Conservation (phyloP, 2,797 vertebrate genomes). For the Scarus forsteni region DNA sequence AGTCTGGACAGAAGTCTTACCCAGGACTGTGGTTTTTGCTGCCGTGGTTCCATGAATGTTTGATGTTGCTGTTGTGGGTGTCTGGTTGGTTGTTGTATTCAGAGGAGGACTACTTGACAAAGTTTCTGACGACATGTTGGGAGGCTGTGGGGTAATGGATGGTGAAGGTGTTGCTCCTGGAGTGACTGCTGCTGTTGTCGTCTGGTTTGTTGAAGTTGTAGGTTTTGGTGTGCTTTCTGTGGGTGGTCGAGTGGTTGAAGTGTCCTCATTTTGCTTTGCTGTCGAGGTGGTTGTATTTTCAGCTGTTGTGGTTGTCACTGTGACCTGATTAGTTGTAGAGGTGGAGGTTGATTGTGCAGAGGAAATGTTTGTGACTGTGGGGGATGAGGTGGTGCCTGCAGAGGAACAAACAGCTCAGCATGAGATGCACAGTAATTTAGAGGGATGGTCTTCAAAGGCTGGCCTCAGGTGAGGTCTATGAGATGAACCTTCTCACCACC, state of each 20-base stretch:
- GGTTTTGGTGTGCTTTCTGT: neutral
- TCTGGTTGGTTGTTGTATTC: neutral
- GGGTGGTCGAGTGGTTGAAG: neutral
- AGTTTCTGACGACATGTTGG: constrained; percentile 21
- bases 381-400: constrained; percentile 4
- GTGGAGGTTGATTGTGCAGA: constrained; percentile 1
- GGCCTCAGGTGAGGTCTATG: no score
- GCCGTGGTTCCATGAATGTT: neutral
- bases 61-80: constrained; percentile 12
- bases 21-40: neutral
- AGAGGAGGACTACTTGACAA: neutral
- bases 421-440: neutral
- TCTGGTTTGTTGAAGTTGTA: neutral
- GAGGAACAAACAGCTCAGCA: constrained; percentile 1
- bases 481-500: no score
- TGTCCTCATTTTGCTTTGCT: neutral
- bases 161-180: neutral
- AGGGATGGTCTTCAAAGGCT: no score
- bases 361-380: neutral
- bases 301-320: neutral
- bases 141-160: constrained; percentile 13
- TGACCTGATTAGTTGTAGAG: fast-evolving
- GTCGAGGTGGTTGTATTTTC: fast-evolving
- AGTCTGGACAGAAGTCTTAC: no score
- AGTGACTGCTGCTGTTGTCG: neutral